Percentiles rank a stretch among this genome's conserved stretches.
Evolutionary conservation across 2,888 invertebrate genomes (phyloP).

Genomic region (Diploptera punctata): DNA sequence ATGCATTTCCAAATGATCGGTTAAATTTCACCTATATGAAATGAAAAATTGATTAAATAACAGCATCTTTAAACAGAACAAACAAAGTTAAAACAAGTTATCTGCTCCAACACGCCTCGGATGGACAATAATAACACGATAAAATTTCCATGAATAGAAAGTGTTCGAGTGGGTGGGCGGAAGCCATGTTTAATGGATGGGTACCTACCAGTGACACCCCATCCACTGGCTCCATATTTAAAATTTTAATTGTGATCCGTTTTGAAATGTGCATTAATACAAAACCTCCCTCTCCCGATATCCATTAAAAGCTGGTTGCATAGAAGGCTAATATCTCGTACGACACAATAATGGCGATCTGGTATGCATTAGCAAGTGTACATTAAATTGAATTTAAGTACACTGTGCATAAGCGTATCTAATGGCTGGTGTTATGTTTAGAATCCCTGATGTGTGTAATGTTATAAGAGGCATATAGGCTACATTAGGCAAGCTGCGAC

Average conservation of each 20-base stretch:
- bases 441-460: conserved; percentile 11
- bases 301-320: conserved; percentile 10
- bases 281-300: background rate
- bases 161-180: background rate
- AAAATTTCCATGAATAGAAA: conserved; percentile 8
- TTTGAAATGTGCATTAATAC: conserved; percentile 5
- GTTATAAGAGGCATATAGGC: conserved; percentile 22
- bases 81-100: background rate
- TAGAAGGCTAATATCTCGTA: background rate
- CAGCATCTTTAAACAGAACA: background rate
- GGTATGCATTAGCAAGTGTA: conserved; percentile 9
- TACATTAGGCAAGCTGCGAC: background rate
- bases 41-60: too few species aligned
- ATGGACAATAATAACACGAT: background rate
- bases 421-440: conserved; percentile 1
- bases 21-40: too few species aligned
- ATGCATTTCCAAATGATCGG: too few species aligned
- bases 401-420: background rate
- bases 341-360: background rate
- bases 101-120: background rate
- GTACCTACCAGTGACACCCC: background rate
- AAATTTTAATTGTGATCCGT: conserved; percentile 22
- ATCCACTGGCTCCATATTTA: conserved; percentile 18
- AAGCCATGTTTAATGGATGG: conserved; percentile 20
- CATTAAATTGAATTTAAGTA: conserved; percentile 21